Percentiles rank a stretch among this genome's conserved stretches.
These are phyloP conservation scores for Dynastes maya DNA, from an alignment of 2,888 invertebrate species.

Conservation along the genomic window DNA sequence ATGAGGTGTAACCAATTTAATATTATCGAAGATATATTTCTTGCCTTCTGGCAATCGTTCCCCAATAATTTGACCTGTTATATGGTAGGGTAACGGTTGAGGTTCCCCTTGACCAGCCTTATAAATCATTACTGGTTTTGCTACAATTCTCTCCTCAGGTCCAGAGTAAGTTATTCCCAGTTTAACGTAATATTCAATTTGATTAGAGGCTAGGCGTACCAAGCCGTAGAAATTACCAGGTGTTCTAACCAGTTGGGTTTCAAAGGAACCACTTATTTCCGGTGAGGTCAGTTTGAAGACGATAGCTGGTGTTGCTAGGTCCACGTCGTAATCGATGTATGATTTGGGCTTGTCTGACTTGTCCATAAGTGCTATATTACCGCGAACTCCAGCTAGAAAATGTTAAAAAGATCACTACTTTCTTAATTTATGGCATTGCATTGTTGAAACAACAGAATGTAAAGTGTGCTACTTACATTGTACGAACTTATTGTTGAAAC, in stretches of 20 bases:
- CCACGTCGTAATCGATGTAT: neutral
- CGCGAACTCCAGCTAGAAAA: neutral
- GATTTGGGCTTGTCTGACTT: neutral
- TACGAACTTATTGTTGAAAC: conserved; percentile 66
- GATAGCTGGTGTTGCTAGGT: neutral
- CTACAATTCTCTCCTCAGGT: conserved; percentile 72
- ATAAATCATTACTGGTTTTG: conserved; percentile 81
- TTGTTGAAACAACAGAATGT: neutral
- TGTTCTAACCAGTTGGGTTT: conserved; percentile 74
- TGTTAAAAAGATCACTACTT: neutral
- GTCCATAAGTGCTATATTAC: neutral
- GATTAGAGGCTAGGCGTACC: conserved; percentile 74
- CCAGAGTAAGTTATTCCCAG: conserved; percentile 78
- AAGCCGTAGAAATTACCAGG: conserved; percentile 76
- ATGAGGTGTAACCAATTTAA: conserved; percentile 70
- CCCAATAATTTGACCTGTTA: conserved; percentile 73
- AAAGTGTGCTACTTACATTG: neutral
- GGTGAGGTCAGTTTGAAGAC: neutral
- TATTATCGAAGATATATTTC: conserved; percentile 76
- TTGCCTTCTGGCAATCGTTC: conserved; percentile 65
- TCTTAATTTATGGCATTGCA: too few relatives aligned
- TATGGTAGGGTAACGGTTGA: conserved; percentile 69
- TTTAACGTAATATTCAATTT: conserved; percentile 76
- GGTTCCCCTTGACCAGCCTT: conserved; percentile 73
- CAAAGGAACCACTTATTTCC: conserved; percentile 64